Conservation (phyloP, 2,888 invertebrate species). For the Lasioglossum vierecki region DNA sequence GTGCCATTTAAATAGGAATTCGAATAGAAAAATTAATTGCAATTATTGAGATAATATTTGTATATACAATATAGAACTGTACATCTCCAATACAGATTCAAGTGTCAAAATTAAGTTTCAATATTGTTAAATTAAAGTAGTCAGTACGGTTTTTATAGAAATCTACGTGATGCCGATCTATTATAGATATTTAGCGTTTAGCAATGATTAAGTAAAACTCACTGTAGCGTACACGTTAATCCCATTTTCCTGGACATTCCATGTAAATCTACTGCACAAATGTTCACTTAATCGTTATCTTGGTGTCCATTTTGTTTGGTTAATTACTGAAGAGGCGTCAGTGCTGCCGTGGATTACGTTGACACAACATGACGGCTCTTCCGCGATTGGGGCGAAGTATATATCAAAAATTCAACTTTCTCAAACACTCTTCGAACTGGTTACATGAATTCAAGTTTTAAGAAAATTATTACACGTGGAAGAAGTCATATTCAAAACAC, state of each 20-base stretch:
- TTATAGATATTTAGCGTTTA: constrained; percentile 23
- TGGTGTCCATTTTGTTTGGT: constrained; percentile 84
- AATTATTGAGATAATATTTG: constrained; percentile 6
- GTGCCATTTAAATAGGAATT: constrained; percentile 11
- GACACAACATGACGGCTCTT: constrained; percentile 75
- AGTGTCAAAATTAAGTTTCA: constrained; percentile 56
- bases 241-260: constrained; percentile 75
- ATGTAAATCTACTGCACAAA: constrained; percentile 78
- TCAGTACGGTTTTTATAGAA: constrained; percentile 5
- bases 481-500: constrained; percentile 37
- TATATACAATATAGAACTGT: constrained; percentile 13
- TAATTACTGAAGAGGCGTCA: constrained; percentile 83
- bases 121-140: constrained; percentile 56
- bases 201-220: constrained; percentile 67
- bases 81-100: constrained; percentile 18
- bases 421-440: constrained; percentile 4
- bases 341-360: constrained; percentile 83
- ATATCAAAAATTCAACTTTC: constrained; percentile 44
- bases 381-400: constrained; percentile 52
- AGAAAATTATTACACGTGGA: constrained; percentile 6
- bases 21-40: not conserved
- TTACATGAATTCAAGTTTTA: constrained; percentile 24
- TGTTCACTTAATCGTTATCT: constrained; percentile 83
- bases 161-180: not conserved
- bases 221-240: constrained; percentile 73